Percentiles rank a stretch among this genome's conserved stretches.
These are phyloP conservation scores for Neolamprologus cancellatus DNA, from an alignment of 2,113 vertebrate species.

Conservation along the genomic window DNA sequence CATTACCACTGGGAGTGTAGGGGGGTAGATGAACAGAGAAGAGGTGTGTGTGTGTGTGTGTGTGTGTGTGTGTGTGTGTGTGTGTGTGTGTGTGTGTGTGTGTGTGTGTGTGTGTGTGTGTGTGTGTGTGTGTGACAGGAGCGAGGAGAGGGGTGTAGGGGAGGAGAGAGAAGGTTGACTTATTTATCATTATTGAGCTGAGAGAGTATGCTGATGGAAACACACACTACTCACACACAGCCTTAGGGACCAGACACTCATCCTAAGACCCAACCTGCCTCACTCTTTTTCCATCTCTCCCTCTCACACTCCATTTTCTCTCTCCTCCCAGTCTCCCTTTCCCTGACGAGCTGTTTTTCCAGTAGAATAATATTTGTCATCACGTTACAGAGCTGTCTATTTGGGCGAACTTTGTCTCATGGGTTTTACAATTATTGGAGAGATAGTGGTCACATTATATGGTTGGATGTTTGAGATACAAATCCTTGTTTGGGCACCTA, in stretches of 20 bases:
- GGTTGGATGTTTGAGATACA: neutral
- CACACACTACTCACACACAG: slow-evolving; percentile 8
- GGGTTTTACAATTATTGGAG: slow-evolving; percentile 3
- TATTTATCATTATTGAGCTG: slow-evolving; percentile 71
- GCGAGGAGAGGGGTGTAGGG: slow-evolving; percentile 30
- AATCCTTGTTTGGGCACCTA: neutral
- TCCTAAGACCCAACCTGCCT: slow-evolving; percentile 39
- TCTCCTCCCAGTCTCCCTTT: neutral
- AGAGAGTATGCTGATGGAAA: slow-evolving; percentile 43
- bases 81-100: slow-evolving; percentile 33
- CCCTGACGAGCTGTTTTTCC: neutral
- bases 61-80: neutral
- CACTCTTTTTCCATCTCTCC: neutral
- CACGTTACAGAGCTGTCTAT: slow-evolving; percentile 17
- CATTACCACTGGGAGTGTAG: slow-evolving; percentile 52
- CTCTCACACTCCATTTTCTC: neutral
- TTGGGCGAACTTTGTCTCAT: slow-evolving; percentile 4
- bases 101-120: slow-evolving; percentile 33
- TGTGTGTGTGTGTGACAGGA: slow-evolving; percentile 23
- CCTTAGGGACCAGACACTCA: slow-evolving; percentile 56
- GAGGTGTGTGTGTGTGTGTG: neutral
- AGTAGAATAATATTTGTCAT: neutral
- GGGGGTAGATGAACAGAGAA: slow-evolving; percentile 21
- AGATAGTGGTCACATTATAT: neutral
- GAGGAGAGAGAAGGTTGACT: slow-evolving; percentile 53